These are phyloP conservation scores for Drosophila peninsularis DNA, from an alignment of 2,888 invertebrate species.

Conservation along the genomic window DNA sequence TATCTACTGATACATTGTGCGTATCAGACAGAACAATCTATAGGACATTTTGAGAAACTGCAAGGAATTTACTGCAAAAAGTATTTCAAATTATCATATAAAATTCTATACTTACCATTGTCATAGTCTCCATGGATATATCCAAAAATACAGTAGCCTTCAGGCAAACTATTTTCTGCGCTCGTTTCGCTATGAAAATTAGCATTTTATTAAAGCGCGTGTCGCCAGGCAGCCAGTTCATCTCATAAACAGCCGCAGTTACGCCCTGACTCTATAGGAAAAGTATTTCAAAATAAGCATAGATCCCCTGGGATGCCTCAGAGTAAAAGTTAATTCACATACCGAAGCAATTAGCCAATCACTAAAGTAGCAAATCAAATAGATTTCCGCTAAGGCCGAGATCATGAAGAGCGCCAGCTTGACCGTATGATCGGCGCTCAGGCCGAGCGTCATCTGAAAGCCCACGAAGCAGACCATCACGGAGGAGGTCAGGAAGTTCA, in stretches of 20 bases:
- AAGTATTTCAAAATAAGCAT: neutral
- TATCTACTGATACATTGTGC: constrained; percentile 68
- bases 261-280: constrained; percentile 59
- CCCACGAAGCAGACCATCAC: constrained; percentile 58
- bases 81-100: too few relatives aligned
- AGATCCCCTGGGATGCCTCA: neutral
- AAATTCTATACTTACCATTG: constrained; percentile 45
- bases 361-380: constrained; percentile 49
- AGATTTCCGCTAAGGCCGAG: constrained; percentile 39
- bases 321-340: too few relatives aligned
- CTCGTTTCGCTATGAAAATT: constrained; percentile 62
- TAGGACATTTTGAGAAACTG: constrained; percentile 72
- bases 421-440: constrained; percentile 42
- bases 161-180: constrained; percentile 65
- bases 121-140: constrained; percentile 74
- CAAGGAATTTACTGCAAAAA: neutral
- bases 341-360: constrained; percentile 37
- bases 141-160: constrained; percentile 68
- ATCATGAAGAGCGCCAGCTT: constrained; percentile 65
- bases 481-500: constrained; percentile 71
- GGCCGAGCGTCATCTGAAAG: constrained; percentile 67
- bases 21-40: constrained; percentile 67
- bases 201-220: constrained; percentile 61
- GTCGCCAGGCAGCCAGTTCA: constrained; percentile 56
- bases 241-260: constrained; percentile 55